Percentiles rank a stretch among this genome's conserved stretches.
phyloP scores from a whole-genome alignment of 1,140 invertebrate genomes.

The Ooceraea biroi region DNA sequence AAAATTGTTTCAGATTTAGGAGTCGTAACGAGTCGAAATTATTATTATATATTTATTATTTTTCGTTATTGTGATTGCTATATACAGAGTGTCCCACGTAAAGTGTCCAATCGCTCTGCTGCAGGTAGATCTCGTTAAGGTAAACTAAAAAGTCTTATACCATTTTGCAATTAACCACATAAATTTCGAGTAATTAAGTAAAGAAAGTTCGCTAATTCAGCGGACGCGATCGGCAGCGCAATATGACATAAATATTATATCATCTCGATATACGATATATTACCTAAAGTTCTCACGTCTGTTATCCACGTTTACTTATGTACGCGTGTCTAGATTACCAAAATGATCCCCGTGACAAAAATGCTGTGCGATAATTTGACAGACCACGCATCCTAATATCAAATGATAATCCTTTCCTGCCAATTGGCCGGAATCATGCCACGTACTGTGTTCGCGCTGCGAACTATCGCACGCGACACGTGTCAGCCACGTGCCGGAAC shows the following conservation, averaged over 20 bases:
- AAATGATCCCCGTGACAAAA: neutral
- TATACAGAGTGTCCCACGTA: no score
- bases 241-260: no score
- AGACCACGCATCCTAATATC: conserved; percentile 3
- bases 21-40: neutral
- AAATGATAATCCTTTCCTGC: conserved; percentile 60
- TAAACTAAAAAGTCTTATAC: no score
- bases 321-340: neutral
- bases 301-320: neutral
- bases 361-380: conserved; percentile 32
- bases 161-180: no score
- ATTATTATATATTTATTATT: neutral
- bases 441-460: conserved; percentile 28
- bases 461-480: conserved; percentile 66
- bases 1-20: neutral
- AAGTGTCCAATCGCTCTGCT: no score
- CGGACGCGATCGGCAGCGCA: no score
- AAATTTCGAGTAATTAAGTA: no score
- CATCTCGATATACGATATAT: no score
- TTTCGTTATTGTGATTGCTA: no score
- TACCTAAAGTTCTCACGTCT: neutral
- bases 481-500: conserved; percentile 74
- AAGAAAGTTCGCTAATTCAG: no score
- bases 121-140: no score
- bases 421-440: conserved; percentile 62